phyloP scores from a whole-genome alignment of 2,888 invertebrate genomes.

The Epinotia nisella region DNA sequence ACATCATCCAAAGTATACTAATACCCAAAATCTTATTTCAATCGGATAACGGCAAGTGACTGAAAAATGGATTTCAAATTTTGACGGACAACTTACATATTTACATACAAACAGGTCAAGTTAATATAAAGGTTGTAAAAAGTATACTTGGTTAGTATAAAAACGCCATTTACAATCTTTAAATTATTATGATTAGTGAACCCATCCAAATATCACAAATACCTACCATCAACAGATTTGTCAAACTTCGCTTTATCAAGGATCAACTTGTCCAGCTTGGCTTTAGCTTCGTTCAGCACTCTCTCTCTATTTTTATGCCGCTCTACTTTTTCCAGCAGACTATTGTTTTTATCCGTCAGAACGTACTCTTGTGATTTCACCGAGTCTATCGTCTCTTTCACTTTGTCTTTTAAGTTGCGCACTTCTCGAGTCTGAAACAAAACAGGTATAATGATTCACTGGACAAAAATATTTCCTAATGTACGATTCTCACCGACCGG shows the following conservation, averaged over 20 bases:
- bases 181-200: neutral
- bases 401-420: slow-evolving; percentile 64
- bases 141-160: neutral
- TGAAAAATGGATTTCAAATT: too few relatives aligned
- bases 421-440: slow-evolving; percentile 68
- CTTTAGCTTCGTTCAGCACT: slow-evolving; percentile 76
- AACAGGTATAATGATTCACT: slow-evolving; percentile 33
- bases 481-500: too few relatives aligned
- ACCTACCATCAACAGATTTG: slow-evolving; percentile 69
- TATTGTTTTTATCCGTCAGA: slow-evolving; percentile 68
- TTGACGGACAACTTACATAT: too few relatives aligned
- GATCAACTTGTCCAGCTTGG: slow-evolving; percentile 80
- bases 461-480: neutral
- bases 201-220: neutral
- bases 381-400: slow-evolving; percentile 65
- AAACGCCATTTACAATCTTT: neutral
- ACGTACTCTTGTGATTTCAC: slow-evolving; percentile 66
- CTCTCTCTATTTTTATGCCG: slow-evolving; percentile 77
- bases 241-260: slow-evolving; percentile 74
- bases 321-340: slow-evolving; percentile 76
- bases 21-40: too few relatives aligned
- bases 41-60: too few relatives aligned
- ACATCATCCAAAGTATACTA: too few relatives aligned
- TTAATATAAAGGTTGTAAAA: too few relatives aligned
- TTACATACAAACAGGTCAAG: too few relatives aligned